Percentiles rank a stretch among this genome's conserved stretches.
phyloP scores from a whole-genome alignment of 2,797 vertebrate genomes.

The Silurus aristotelis region DNA sequence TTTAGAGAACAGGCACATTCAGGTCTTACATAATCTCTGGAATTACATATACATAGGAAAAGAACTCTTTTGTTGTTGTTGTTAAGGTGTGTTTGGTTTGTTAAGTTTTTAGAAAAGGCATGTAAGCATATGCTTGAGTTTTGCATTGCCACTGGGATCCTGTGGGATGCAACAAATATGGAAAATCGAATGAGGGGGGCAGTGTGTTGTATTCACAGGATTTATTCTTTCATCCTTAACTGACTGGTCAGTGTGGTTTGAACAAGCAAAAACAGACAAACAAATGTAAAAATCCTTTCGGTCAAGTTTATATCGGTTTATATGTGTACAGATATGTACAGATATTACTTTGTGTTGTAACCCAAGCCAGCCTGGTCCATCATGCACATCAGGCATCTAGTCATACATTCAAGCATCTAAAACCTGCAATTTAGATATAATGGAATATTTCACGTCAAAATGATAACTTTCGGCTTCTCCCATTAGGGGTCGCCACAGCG shows the following conservation, averaged over 20 bases:
- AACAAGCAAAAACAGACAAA: not conserved
- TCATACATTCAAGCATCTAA: not conserved
- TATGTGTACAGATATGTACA: not conserved
- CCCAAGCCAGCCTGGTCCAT: not conserved
- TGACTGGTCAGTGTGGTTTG: not conserved
- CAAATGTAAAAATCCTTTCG: not conserved
- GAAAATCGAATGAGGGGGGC: not conserved
- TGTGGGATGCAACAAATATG: not conserved
- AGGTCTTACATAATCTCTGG: not conserved
- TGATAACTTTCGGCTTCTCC: no score
- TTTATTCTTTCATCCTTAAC: not conserved
- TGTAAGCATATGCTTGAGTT: not conserved
- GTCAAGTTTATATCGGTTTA: not conserved
- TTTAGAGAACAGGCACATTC: not conserved
- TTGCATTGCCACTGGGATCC: not conserved
- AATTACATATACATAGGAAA: not conserved
- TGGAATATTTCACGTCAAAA: not conserved
- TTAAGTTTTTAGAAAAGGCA: not conserved
- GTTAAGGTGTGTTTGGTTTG: not conserved
- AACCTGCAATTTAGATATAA: not conserved
- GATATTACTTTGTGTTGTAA: not conserved
- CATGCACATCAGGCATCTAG: not conserved
- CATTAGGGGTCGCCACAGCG: no score
- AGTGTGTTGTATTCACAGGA: not conserved
- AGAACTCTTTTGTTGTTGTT: not conserved